Evolutionary conservation across 2,888 invertebrate genomes (phyloP).

Genomic region (Leptinotarsa haldemani): DNA sequence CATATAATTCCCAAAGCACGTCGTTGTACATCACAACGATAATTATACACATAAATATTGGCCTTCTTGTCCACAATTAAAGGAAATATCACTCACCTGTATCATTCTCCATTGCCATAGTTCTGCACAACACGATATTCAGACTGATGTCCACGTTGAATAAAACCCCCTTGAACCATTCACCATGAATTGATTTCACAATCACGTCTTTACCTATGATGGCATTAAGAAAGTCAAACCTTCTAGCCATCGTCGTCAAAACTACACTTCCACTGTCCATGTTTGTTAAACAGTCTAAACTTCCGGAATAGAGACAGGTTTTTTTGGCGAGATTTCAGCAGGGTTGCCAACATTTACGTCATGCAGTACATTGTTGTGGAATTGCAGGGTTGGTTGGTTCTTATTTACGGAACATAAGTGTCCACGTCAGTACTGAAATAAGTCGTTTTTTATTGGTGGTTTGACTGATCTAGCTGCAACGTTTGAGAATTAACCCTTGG

Average conservation of each 20-base stretch:
- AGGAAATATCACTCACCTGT: not conserved
- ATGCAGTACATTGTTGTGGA: not conserved
- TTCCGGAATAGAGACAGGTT: too few relatives aligned
- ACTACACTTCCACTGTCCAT: slow-evolving; percentile 8
- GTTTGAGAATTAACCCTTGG: too few relatives aligned
- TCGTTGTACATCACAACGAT: too few relatives aligned
- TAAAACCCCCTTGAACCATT: slow-evolving; percentile 3
- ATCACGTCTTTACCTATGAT: slow-evolving; percentile 2
- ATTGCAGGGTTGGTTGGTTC: too few relatives aligned
- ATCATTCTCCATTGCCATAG: not conserved
- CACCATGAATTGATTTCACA: not conserved
- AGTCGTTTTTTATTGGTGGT: too few relatives aligned
- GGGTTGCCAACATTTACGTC: not conserved
- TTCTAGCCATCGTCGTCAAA: slow-evolving; percentile 7
- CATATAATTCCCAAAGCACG: too few relatives aligned
- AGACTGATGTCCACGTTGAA: not conserved
- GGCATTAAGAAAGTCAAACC: slow-evolving; percentile 1
- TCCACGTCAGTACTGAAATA: too few relatives aligned
- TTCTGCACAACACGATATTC: not conserved
- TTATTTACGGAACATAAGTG: too few relatives aligned
- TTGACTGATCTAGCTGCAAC: too few relatives aligned
- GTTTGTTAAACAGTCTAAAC: too few relatives aligned
- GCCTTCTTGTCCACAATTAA: too few relatives aligned
- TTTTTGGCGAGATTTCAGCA: not conserved
- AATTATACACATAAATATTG: too few relatives aligned